Base-by-base conservation (phyloP, 2,888 invertebrate genomes). In the Diabrotica balteata region DNA sequence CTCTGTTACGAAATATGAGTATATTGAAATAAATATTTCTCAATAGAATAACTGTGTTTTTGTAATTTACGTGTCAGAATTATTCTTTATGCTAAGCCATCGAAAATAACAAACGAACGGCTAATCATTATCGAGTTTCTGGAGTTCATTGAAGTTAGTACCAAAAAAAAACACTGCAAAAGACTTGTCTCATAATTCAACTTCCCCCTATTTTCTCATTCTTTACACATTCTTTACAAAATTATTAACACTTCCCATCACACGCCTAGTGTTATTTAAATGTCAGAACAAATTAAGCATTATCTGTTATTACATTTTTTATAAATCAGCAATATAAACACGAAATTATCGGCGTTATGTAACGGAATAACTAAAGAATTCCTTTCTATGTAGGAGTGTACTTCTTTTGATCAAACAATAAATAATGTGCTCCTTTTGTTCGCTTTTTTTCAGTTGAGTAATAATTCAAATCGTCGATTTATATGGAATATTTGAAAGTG, bases 241-340 rank as follows among this genome's bases (percentile, higher is more conserved):
- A 32, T 17, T 9, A 8, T 59, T 11, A 51, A 60, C 51, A 8
- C 49, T 59, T 50, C 32, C 10, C 17, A 59, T 6, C 32, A 44
- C 60, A 49, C 60, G 8, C 60, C 60, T 44, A 42, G 8, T 51
- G 45, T 45, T 60, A 60, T 11, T 60, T 49, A 60, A 60, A 60
- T 60, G 60, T 60, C 60, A 44, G 51, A 17, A 22, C 44, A 11
- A 60, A 60, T 60, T 60, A 51, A 50, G 9, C 6, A 43, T 60
- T 51, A 50, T 59, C 32, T 50, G 9, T 47, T 59, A 4, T 51
- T 44, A 52, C 51, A 44, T 52, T 52, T 51, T 59, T 59, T 51
- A 50, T 50, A 32, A 11, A 11, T 32, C 32, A 32, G 32, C 32
- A 43, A 6, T 42, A 42, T 22, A 59, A 59, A 59, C 50, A 50